A percentile compares a stretch with the other conserved stretches of the same genome.
Conservation (phyloP, 1,140 invertebrate species). For the Phortica variegata region DNA sequence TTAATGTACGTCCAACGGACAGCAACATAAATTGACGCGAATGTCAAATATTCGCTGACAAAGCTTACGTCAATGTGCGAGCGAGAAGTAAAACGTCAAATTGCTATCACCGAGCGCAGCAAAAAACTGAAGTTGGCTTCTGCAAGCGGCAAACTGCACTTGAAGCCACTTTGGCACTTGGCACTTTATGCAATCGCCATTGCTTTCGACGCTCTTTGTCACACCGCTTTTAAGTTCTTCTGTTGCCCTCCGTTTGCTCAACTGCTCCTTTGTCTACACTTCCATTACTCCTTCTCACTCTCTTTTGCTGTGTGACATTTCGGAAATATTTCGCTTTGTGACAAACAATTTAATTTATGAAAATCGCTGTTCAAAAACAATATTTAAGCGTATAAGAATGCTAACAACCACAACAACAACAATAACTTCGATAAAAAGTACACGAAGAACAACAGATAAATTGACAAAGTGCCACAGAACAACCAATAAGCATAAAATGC, state of each 20-base stretch:
- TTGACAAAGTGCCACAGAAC: conserved; percentile 29
- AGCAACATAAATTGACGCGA: conserved; percentile 23
- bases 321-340: conserved; percentile 28
- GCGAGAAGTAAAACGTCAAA: not conserved
- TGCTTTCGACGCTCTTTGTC: no score
- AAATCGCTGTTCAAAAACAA: conserved; percentile 22
- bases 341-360: conserved; percentile 54
- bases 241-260: no score
- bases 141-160: not conserved
- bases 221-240: no score
- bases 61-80: not conserved
- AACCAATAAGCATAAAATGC: conserved; percentile 6
- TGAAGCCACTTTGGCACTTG: no score
- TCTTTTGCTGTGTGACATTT: conserved; percentile 20
- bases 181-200: no score
- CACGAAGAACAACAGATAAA: conserved; percentile 32
- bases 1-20: conserved; percentile 12
- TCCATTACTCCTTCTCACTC: no score
- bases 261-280: no score
- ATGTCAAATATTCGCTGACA: conserved; percentile 19
- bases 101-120: not conserved
- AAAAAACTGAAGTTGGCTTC: not conserved
- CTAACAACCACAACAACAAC: no score
- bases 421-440: no score
- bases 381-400: conserved; percentile 38